Evolutionary conservation across 2,888 invertebrate species (phyloP), one percentile per base, ranked within the genome.

Genomic region (Papilio protenor): DNA sequence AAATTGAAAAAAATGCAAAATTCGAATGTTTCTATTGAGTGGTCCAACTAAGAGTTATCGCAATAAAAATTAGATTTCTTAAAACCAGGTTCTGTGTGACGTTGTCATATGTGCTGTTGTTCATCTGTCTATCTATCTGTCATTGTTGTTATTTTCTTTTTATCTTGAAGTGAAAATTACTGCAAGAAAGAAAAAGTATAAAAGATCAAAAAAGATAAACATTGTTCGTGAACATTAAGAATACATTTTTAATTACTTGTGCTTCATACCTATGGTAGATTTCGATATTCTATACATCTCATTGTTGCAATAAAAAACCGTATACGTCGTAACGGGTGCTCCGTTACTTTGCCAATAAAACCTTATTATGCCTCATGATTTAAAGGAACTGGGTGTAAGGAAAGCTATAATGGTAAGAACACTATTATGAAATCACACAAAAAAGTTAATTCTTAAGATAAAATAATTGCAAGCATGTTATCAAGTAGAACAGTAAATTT

Each of bases 331-430:
- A 89, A 89, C 88, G 88, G 88, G 83, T 80, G 59, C 81, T 79
- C 88, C 87, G 87, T 87, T 87, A 89, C 79, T 82, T 81, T 78
- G 80, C 82, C 76, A 80, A 73, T 66, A 84, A 88, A 87, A 89
- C 84, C 80, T 81, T 89, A 92, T 81, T 87, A 94, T 94, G 94
- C 94, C 94, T 92, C 94, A 94, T 91, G 94, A 94, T 91, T 84
- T 94, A 80, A 94, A 94, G 82, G 92, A 92, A 75, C 83, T 92
- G 86, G 92, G 91, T 82, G 92, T 89, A 85, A 91, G 94, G 89
- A 94, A 94, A 90, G 91, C 93, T 82, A 83, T 93, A 79, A 91
- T 94, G 94, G 94, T 94, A 82, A 87, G 92, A 52, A 45, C 16
- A 64, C 45, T 23, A 47, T 69, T 11, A n/a, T 11, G 11, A 66